These are phyloP conservation scores for Leptinotarsa tumamoca DNA, from an alignment of 2,888 invertebrate genomes.

Conservation along the genomic window DNA sequence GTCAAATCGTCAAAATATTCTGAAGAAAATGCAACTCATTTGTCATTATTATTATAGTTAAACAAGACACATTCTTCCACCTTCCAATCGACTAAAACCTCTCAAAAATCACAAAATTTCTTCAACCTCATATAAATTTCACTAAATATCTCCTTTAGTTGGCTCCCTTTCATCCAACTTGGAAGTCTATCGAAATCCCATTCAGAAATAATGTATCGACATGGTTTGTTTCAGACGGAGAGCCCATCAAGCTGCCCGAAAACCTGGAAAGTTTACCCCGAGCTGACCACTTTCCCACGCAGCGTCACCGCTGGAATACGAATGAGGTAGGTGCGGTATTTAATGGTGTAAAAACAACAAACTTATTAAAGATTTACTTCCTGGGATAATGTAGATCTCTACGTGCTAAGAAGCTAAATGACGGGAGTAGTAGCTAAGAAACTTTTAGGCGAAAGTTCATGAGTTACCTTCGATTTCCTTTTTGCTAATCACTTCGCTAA, in stretches of 20 bases:
- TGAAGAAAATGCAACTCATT: too few species aligned
- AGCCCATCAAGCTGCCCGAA: constrained; percentile 93
- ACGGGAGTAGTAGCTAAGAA: constrained; percentile 8
- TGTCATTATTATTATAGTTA: too few species aligned
- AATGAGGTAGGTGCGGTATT: constrained; percentile 84
- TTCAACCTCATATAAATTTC: background rate
- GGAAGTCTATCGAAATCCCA: constrained; percentile 6
- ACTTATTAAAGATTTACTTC: constrained; percentile 44
- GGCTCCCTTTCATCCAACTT: background rate
- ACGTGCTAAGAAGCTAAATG: constrained; percentile 12
- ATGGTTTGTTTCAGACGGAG: constrained; percentile 78
- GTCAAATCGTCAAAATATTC: too few species aligned
- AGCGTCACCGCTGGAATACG: constrained; percentile 98
- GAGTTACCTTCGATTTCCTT: constrained; percentile 15
- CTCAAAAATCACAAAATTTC: too few species aligned
- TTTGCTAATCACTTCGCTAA: background rate
- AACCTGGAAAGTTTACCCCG: constrained; percentile 94
- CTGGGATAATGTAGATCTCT: constrained; percentile 15
- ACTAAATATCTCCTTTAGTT: background rate
- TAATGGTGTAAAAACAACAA: constrained; percentile 41
- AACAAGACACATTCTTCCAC: too few species aligned
- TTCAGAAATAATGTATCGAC: constrained; percentile 28
- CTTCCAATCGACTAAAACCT: too few species aligned
- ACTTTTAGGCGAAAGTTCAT: constrained; percentile 15
- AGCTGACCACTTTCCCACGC: constrained; percentile 94